These are phyloP conservation scores for Arrhopalites spinosus DNA, from an alignment of 2,888 invertebrate species.

Conservation along the genomic window DNA sequence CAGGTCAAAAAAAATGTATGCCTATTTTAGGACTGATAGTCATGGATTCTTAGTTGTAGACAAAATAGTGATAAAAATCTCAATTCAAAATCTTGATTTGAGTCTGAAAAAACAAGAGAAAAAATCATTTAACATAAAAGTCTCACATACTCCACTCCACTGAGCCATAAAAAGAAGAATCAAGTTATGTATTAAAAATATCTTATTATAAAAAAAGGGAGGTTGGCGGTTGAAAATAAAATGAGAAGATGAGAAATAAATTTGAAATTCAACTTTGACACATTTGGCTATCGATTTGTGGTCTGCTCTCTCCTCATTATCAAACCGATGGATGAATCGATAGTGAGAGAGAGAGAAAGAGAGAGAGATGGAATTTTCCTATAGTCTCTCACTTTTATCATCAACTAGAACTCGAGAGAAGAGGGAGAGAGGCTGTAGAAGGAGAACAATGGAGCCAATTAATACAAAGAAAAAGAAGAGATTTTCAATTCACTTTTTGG, in stretches of 20 bases:
- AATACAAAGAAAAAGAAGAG: constrained; percentile 34
- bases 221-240: neutral
- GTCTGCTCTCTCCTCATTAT: constrained; percentile 22
- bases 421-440: constrained; percentile 13
- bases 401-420: neutral
- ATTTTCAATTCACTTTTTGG: constrained; percentile 11
- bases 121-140: no score
- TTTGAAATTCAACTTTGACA: constrained; percentile 12
- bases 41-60: no score
- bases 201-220: neutral
- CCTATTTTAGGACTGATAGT: no score
- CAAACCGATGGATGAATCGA: constrained; percentile 22
- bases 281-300: constrained; percentile 21
- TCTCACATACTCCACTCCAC: no score
- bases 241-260: neutral
- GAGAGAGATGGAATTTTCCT: neutral
- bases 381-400: neutral
- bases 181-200: no score
- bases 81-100: no score
- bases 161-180: no score
- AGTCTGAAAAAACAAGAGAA: no score
- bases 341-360: neutral
- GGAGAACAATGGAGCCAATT: constrained; percentile 43
- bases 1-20: no score
- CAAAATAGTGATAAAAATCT: no score